Percentiles rank a stretch among this genome's conserved stretches.
phyloP scores from a whole-genome alignment of 2,797 vertebrate species.

The Eutrigla gurnardus region DNA sequence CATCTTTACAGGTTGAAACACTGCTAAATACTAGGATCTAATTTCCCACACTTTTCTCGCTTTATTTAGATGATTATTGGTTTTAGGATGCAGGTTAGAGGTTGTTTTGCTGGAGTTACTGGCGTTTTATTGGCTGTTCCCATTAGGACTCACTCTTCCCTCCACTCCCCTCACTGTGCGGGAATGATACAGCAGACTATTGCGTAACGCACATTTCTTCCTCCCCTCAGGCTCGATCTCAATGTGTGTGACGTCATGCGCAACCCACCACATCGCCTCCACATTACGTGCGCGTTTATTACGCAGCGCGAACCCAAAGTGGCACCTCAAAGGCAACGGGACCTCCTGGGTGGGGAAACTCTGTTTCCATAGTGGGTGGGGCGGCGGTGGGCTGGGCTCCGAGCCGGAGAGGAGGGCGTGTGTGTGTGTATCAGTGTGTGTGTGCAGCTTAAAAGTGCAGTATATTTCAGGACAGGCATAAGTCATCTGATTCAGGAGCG shows the following conservation, averaged over 20 bases:
- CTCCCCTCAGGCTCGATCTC: neutral
- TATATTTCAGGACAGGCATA: conserved; percentile 22
- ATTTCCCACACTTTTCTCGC: neutral
- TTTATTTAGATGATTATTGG: neutral
- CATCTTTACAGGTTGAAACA: neutral
- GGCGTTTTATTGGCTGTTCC: neutral
- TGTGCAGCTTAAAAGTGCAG: conserved; percentile 23
- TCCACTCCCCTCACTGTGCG: conserved; percentile 31
- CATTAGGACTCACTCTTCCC: neutral
- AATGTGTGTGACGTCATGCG: neutral
- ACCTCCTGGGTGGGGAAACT: conserved; percentile 10
- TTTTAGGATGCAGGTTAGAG: neutral
- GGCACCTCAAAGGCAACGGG: neutral
- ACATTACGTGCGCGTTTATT: conserved; percentile 8
- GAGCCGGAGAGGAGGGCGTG: conserved; percentile 40
- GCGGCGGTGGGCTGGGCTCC: conserved; percentile 9
- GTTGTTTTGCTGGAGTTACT: neutral
- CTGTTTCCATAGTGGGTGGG: conserved; percentile 10
- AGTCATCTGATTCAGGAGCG: conserved; percentile 20
- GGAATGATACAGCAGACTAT: conserved; percentile 10
- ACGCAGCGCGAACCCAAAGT: neutral
- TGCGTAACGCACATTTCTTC: conserved; percentile 27
- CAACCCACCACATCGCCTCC: neutral
- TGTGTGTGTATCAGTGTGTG: neutral
- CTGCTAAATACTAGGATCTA: neutral